Evolutionary conservation across 1,140 invertebrate species (phyloP).

Genomic region (Sminthurides bifidus): DNA sequence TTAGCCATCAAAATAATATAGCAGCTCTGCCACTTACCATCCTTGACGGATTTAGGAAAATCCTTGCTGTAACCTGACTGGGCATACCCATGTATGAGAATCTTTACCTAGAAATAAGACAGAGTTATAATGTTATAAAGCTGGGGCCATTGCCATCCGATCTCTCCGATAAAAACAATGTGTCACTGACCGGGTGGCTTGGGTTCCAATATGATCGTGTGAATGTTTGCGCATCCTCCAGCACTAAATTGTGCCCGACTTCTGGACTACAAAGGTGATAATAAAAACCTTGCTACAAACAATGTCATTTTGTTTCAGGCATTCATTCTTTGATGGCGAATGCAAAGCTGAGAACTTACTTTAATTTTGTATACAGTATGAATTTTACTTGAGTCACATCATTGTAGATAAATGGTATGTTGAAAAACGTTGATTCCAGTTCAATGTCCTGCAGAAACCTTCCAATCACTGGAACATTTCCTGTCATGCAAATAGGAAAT

Average conservation of each 20-base stretch:
- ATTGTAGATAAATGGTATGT: constrained; percentile 10
- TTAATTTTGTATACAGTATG: constrained; percentile 6
- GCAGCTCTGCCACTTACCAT: constrained; percentile 7
- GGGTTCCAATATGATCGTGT: constrained; percentile 5
- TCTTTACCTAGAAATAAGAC: too few relatives aligned
- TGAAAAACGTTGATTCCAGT: constrained; percentile 6
- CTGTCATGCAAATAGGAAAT: neutral
- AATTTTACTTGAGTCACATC: constrained; percentile 20
- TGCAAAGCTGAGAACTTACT: constrained; percentile 1
- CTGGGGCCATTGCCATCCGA: too few relatives aligned
- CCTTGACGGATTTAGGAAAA: constrained; percentile 14
- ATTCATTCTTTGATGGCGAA: neutral
- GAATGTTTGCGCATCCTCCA: constrained; percentile 10
- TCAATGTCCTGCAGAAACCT: constrained; percentile 44
- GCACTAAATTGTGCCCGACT: neutral
- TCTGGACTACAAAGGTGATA: neutral
- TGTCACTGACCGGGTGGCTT: neutral
- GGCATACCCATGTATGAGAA: constrained; percentile 16
- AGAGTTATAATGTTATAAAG: too few relatives aligned
- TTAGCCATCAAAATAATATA: too few relatives aligned
- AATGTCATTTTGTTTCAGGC: neutral
- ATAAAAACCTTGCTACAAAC: neutral
- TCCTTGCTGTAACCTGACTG: constrained; percentile 10
- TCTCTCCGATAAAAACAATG: too few relatives aligned
- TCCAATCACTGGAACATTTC: neutral